Base-by-base conservation (phyloP, 2,797 vertebrate species). In the Propithecus perrieri region DNA sequence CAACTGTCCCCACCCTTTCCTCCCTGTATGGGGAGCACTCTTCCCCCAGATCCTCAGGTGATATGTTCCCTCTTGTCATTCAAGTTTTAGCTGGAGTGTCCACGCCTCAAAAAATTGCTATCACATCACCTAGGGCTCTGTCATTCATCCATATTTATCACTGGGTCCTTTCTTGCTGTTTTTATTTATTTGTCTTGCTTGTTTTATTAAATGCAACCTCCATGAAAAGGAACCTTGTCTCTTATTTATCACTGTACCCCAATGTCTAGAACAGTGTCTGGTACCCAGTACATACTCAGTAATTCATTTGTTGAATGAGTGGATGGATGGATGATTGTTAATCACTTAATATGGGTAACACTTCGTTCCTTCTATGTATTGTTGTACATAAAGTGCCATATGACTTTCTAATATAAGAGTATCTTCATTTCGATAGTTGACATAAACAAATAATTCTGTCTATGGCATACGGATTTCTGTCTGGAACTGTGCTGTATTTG, bases 301-400 rank as follows among this genome's bases (percentile, higher is more conserved):
- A 78, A 65, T 50, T 86, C 43, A 89, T n/a, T 83, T 96, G n/a
- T 30, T 50, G 33, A 90, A 26, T 94, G 78, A 91, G 33, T 48
- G 53, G 22, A 33, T 69, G 28, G 12, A 10, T 57, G 57, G 17
- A 20, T 94, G 57, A 72, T 48, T 85, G 8, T 65, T 89, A 69
- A 61, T 80, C 65, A 28, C 33, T 30, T 78, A 28, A 76, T 9
- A 17, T 57, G 63, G 48, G 17, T 41, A 57, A 55, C n/a, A 15
- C 28, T 81, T 94, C 41, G 55, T 67, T 63, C 53, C 35, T 9
- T 46, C 65, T 83, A 4, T 63, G 72, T 81, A 1, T 67, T 85
- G 18, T 67, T 85, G 18, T n/a, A 46, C 26, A 38, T 69, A 85
- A 81, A 74, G 8, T 57, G 12, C 41, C 53, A 1, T 53, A 71